Base-by-base conservation (phyloP, 1,140 invertebrate species). In the Galleria mellonella region DNA sequence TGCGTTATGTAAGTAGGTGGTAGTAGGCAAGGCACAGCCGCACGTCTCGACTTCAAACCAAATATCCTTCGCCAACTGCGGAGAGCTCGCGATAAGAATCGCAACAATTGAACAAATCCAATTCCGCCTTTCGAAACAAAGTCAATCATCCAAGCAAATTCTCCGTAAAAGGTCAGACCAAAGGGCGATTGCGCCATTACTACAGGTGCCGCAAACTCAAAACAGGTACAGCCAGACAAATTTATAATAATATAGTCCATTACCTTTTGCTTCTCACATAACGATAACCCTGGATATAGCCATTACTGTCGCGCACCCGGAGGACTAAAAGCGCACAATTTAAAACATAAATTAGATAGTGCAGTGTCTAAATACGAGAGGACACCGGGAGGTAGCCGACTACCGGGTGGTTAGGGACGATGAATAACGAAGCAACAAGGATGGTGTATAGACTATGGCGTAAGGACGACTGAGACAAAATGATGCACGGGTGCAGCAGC, bases 281-380 rank as follows among this genome's bases (percentile, higher is more conserved):
- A 71, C 65, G 60, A 70, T 72, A 72, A 69, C 54, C 50, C 52
- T 64, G 63, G 52, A 64, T 66, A 72, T 59, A 65, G 54, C 56
- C 63, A 62, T 72, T 62, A 71, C 51, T 43, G 49, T 62, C 46
- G 48, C 51, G 51, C 47, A 28, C 51, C 49, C 47, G 33, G 58
- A 52, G 61, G 55, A 66, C 45, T 69, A 63, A 73, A 72, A 75
- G 66, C 57, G 61, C 49, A 66, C 61, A 75, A 77, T 77, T 77
- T 77, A 65, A 74, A 76, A 83, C 69, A 82, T 78, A 76, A 82
- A 82, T 84, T 84, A 79, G 73, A 79, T 79, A 78, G 70, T 74
- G 66, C 70, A 70, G 64, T 72, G 64, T 78, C 73, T 84, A 82
- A 81, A 82, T 81, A 81, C 62, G 66, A 66, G 62, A 68, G 73